These are phyloP conservation scores for Thripadectes ignobilis DNA, from an alignment of 2,797 vertebrate genomes.

Conservation along the genomic window DNA sequence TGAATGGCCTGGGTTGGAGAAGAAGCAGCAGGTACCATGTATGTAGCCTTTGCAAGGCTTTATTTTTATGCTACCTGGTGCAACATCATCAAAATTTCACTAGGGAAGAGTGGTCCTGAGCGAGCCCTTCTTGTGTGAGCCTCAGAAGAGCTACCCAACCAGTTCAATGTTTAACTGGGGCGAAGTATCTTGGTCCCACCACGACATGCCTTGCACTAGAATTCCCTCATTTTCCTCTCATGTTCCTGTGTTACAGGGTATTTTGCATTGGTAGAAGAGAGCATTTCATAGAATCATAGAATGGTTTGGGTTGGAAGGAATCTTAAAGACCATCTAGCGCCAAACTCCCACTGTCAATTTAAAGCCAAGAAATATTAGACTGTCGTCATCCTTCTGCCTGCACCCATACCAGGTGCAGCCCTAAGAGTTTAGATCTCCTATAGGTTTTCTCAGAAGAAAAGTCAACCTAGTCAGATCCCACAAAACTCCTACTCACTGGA, in stretches of 20 bases:
- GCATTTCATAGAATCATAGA: background rate
- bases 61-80: background rate
- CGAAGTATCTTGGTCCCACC: background rate
- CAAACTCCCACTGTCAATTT: background rate
- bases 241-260: accelerated
- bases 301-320: background rate
- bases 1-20: background rate
- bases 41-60: background rate
- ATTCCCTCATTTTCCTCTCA: background rate
- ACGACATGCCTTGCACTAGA: background rate
- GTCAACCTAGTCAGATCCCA: background rate
- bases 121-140: background rate
- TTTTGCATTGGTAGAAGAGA: background rate
- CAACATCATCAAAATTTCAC: background rate
- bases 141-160: background rate
- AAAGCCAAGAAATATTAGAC: background rate
- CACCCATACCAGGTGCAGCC: background rate
- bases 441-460: background rate
- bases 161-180: background rate
- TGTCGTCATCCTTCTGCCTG: background rate
- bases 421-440: background rate
- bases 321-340: background rate
- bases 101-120: background rate
- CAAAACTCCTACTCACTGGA: background rate
- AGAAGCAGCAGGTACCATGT: background rate